Evolutionary conservation across 2,797 vertebrate genomes (phyloP).

Genomic region (Coluber constrictor): DNA sequence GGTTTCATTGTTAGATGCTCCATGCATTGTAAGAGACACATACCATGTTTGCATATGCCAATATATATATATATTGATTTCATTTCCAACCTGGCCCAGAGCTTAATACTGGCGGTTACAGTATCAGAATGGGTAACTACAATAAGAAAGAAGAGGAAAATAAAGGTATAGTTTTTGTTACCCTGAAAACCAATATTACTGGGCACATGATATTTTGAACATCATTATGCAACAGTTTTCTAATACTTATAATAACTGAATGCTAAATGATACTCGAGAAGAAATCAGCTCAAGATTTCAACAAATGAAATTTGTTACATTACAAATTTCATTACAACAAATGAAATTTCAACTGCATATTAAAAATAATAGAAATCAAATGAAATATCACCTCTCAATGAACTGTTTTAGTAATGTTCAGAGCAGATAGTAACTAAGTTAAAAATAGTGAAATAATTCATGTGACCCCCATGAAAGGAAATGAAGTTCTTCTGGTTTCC

Average conservation of each 20-base stretch:
- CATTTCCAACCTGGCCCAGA: constrained; percentile 83
- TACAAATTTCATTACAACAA: constrained; percentile 37
- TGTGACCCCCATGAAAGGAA: constrained; percentile 52
- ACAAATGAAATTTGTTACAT: constrained; percentile 44
- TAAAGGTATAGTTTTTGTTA: constrained; percentile 59
- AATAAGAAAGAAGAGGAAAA: constrained; percentile 74
- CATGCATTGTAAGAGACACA: constrained; percentile 91
- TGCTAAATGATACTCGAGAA: constrained; percentile 63
- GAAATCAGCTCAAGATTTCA: constrained; percentile 60
- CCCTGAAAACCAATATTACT: constrained; percentile 54
- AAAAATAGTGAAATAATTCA: constrained; percentile 42
- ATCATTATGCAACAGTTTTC: constrained; percentile 63
- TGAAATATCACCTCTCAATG: constrained; percentile 47
- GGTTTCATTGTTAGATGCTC: constrained; percentile 64
- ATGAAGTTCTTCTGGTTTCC: constrained; percentile 48
- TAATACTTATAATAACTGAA: constrained; percentile 67
- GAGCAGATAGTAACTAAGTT: constrained; percentile 48
- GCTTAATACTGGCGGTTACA: constrained; percentile 66
- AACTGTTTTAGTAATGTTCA: constrained; percentile 51
- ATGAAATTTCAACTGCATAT: constrained; percentile 55
- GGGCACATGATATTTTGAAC: constrained; percentile 58
- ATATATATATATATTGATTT: constrained; percentile 71
- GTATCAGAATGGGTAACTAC: constrained; percentile 54
- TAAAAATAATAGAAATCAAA: constrained; percentile 54
- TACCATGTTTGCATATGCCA: constrained; percentile 86